Base-by-base conservation (phyloP, 2,888 invertebrate genomes). In the Leistus spinibarbis region DNA sequence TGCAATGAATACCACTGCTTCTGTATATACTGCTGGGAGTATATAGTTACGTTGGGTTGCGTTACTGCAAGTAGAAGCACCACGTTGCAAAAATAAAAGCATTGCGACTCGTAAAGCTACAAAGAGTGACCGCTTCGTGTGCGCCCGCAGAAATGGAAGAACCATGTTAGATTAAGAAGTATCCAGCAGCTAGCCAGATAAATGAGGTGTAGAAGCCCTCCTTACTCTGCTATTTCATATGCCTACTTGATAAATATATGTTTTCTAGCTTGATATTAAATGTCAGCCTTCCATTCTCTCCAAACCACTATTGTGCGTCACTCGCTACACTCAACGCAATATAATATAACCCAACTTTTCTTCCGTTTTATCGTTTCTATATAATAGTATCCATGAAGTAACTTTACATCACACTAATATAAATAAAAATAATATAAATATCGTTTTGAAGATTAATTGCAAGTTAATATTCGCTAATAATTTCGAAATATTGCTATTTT, bases 151-250 rank as follows among this genome's bases (percentile, higher is more conserved):
- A 65, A 70, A 71, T 71, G 71, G 71, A 71, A 71, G 65, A 71
- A 71, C 54, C 71, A 56, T 71, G 71, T 71, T 65, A 70, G 70
- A 63, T 63, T 65, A 65, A 65, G 56, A 71, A 71, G 65, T 63
- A 70, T 63, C 70, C 70, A 23, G 22, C 16, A 24, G 60, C 23
- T 54, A 63, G 63, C 70, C 63, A 70, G 70, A 70, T 70, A 70
- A 70, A 70, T 70, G 62, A 70, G 53, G 22, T 63, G 60, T 24
- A 27, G 56, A 40, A 40, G 40, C 13, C 40, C 40, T 10, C 40
- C 40, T 1, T 40, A 5, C 40, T 7, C 40, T 20, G 63, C 54
- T 69, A 53, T 24, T 19, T 16, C 16, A 19, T 19, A 5, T 19
- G 57, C 16, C 17, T 16, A 57, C 57, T 10, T 57, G 16, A 57